Evolutionary conservation across 2,113 vertebrate genomes (phyloP).

Genomic region (Otus sunia): DNA sequence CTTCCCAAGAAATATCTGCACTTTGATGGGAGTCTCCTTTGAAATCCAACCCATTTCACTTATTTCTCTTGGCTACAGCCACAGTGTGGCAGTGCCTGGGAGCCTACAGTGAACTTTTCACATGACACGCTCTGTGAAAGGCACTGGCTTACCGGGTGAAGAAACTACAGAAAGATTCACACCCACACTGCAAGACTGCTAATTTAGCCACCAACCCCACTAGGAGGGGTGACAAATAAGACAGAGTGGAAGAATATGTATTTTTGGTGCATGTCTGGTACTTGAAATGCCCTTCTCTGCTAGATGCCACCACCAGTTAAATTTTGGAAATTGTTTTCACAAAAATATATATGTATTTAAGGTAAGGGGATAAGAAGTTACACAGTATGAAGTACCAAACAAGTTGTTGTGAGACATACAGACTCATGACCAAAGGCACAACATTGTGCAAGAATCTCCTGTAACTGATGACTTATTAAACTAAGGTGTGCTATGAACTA

Average conservation of each 20-base stretch:
- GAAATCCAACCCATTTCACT: background rate
- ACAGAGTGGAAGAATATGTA: background rate
- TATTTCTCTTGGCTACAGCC: background rate
- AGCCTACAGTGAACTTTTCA: background rate
- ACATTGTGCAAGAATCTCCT: background rate
- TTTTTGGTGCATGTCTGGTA: background rate
- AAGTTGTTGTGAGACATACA: background rate
- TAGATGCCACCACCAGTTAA: background rate
- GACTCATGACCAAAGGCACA: background rate
- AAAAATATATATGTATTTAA: background rate
- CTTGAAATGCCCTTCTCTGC: background rate
- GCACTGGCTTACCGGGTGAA: background rate
- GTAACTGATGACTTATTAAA: constrained; percentile 17
- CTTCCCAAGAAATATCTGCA: background rate
- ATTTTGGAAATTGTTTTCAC: background rate
- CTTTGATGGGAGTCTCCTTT: background rate
- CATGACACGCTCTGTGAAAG: background rate
- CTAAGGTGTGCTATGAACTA: background rate
- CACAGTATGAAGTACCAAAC: background rate
- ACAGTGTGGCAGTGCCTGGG: background rate
- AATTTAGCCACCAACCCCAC: background rate
- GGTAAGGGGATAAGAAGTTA: background rate
- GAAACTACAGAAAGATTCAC: background rate
- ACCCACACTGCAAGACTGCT: background rate
- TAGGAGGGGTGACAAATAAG: background rate